A percentile compares a stretch with the other conserved stretches of the same genome.
These are phyloP conservation scores for Morpho helenor DNA, from an alignment of 2,888 invertebrate species.

Conservation along the genomic window DNA sequence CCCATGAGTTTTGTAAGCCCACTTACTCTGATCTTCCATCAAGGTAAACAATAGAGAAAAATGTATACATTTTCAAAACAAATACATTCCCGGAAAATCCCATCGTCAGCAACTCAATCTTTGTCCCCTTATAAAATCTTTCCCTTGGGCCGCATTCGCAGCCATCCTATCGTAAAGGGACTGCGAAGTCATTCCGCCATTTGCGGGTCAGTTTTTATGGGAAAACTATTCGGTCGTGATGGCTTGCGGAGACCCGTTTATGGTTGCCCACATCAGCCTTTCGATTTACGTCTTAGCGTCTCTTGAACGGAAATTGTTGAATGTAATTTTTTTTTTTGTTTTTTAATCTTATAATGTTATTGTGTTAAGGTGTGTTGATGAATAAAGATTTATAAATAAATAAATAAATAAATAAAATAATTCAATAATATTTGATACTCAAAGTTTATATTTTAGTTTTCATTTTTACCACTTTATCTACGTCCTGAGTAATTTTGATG, in stretches of 20 bases:
- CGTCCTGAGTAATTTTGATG: too few species aligned
- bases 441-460: too few species aligned
- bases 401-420: too few species aligned
- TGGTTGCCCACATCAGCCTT: slow-evolving; percentile 5
- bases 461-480: too few species aligned
- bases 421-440: too few species aligned
- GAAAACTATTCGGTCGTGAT: slow-evolving; percentile 34
- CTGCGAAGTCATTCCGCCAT: slow-evolving; percentile 12
- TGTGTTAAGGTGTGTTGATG: too few species aligned
- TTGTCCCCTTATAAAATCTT: slow-evolving; percentile 16
- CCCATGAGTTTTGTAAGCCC: too few species aligned
- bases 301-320: slow-evolving; percentile 7
- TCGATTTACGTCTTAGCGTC: slow-evolving; percentile 1
- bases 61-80: too few species aligned
- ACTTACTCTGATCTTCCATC: too few species aligned
- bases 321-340: neutral
- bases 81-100: neutral
- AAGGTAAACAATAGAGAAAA: too few species aligned
- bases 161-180: slow-evolving; percentile 16
- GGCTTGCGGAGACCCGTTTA: slow-evolving; percentile 13
- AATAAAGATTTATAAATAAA: too few species aligned
- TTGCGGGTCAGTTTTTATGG: slow-evolving; percentile 38
- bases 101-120: slow-evolving; percentile 6
- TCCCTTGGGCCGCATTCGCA: slow-evolving; percentile 8
- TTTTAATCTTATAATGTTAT: too few species aligned